Base-by-base conservation (phyloP, 2,888 invertebrate species). In the Tetheella fluctuosa region DNA sequence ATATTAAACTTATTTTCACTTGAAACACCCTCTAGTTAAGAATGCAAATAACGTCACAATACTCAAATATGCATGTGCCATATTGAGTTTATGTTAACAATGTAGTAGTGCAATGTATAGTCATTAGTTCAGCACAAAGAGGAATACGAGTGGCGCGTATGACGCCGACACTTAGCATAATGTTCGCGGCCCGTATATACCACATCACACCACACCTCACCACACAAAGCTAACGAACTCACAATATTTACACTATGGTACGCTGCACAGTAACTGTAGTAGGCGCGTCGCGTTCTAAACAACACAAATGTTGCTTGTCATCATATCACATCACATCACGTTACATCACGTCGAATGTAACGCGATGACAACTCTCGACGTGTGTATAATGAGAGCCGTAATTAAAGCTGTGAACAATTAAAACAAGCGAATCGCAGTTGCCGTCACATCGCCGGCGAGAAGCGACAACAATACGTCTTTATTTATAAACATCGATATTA, bases 401-500 rank as follows among this genome's bases (percentile, higher is more conserved):
- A 48, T 48, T 17, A 48, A 48, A 20, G 48, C 20, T 48, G 48
- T 48, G 48, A 48, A 48, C 48, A 48, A 48, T 48, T 48, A 48
- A 48, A 48, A 48, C 48, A 48, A 48, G 17, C 20, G 17, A 48
- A 48, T 1, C 17, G 12, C 17, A 10, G 6, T 20, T 10, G 20
- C 20, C 20, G 8, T 48, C 48, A 17, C 48, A n/a, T 10, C 48
- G 7, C 48, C 8, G 7, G 48, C 48, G 48, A 48, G 1, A 20
- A 48, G 48, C 8, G 48, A 48, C 20, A 6, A 25, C 25, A 4
- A 6, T 25, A 25, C 6, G 25, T 6, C 25, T 25, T 6, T 25
- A 25, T 25, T n/a, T n/a, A n/a, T n/a, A n/a, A n/a, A n/a, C n/a
- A n/a, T n/a, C n/a, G n/a, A n/a, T n/a, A n/a, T n/a, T n/a, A n/a